Evolutionary conservation across 2,113 vertebrate species (phyloP), one percentile per base, ranked within the genome.

Genomic region (Furnarius figulus): DNA sequence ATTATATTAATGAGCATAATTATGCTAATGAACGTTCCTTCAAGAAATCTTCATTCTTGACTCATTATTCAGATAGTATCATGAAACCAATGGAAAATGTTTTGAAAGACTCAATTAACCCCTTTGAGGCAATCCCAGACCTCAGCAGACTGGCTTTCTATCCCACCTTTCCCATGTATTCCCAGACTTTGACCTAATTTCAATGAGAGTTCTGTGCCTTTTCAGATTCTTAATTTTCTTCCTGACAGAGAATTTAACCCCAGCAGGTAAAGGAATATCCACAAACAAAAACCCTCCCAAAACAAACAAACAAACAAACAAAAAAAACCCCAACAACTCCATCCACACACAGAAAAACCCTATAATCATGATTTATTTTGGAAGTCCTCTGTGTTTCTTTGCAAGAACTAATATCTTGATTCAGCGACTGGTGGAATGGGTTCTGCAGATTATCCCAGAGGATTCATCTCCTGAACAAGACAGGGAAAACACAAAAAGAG

Each of bases 1-100:
- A 67, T 73, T 90, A 93, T 97, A 80, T 77, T 87, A 91, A 94
- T 92, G 40, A 96, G 50, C 31, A 83, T 77, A 94, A 92, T 96
- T 93, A 94, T 92, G 90, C 28, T 96, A 94, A 93, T 70, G 62
- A 93, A 85, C 4, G 72, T 90, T 61, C 68, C 76, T 97, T 95
- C 58, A 70, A 94, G 79, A 87, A 93, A 89, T 92, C 76, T 35
- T 93, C 72, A 59, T 74, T 83, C 71, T 75, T 90, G 58, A 94
- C 89, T 96, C 42, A 74, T 80, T 90, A 82, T 39, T 86, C 87
- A 52, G 74, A 73, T 67, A 37, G 9, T 55, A 80, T 75, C 52
- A 89, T 77, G 67, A 95, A 85, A 85, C 65, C 61, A 92, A 81
- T 24, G 46, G 61, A 89, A 91, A 90, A 81, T 87, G 56, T 61